phyloP scores from a whole-genome alignment of 1,140 invertebrate species.

The Periplaneta americana region DNA sequence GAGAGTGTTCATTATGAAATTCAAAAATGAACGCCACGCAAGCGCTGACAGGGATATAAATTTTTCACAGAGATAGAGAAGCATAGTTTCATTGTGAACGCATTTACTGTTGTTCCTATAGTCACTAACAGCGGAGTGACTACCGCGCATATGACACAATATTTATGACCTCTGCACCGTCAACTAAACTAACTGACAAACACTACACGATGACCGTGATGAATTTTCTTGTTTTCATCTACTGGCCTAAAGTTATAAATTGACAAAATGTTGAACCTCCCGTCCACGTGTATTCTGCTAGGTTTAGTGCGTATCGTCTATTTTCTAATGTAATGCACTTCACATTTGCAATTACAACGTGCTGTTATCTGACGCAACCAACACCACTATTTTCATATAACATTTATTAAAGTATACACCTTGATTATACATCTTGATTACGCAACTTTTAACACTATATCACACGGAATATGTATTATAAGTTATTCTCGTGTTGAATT shows the following conservation, averaged over 20 bases:
- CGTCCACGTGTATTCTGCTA: background rate
- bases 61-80: no score
- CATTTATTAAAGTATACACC: no score
- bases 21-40: no score
- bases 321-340: background rate
- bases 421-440: no score
- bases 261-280: background rate
- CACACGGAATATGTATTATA: no score
- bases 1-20: no score
- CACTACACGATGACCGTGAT: background rate
- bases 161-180: background rate
- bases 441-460: no score
- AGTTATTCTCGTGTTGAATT: no score
- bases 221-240: background rate
- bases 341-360: background rate
- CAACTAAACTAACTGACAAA: background rate
- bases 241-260: background rate
- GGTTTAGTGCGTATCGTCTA: background rate
- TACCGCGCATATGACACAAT: background rate
- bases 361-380: no score
- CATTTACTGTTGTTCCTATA: background rate
- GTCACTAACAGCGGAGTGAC: background rate
- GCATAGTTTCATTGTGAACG: background rate
- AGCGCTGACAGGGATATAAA: no score
- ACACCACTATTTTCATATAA: no score